Conservation (phyloP, 2,797 vertebrate genomes). For the Helicolenus hilgendorfi region DNA sequence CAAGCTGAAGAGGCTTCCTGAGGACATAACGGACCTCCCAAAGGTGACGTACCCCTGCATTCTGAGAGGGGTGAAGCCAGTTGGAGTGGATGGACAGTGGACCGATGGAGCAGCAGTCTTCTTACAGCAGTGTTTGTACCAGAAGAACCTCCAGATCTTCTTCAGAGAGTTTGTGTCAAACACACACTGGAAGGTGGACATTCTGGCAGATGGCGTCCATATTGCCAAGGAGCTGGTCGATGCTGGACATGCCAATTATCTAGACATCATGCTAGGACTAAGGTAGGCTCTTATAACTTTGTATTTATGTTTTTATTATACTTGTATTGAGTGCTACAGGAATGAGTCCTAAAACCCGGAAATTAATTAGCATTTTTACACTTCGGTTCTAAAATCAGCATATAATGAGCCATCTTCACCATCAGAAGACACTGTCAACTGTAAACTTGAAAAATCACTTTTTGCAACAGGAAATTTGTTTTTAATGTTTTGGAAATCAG, state of each 20-base stretch:
- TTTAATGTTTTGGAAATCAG: neutral
- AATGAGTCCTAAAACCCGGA: no score
- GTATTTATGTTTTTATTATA: no score
- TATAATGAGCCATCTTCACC: neutral
- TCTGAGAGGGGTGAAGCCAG: slow-evolving; percentile 88
- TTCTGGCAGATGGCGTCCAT: slow-evolving; percentile 79
- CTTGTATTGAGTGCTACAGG: no score
- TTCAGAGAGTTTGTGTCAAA: slow-evolving; percentile 85
- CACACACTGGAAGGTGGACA: slow-evolving; percentile 89
- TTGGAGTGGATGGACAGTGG: slow-evolving; percentile 83
- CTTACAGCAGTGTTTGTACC: slow-evolving; percentile 88
- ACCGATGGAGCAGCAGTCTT: slow-evolving; percentile 86
- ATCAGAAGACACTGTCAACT: neutral
- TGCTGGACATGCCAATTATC: slow-evolving; percentile 80
- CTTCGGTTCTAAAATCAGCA: neutral
- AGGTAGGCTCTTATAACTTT: slow-evolving; percentile 53
- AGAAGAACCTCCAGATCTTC: slow-evolving; percentile 87
- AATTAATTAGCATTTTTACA: no score
- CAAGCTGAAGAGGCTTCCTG: slow-evolving; percentile 89
- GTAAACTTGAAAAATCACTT: neutral
- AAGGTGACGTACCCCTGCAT: slow-evolving; percentile 89
- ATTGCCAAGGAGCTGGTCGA: slow-evolving; percentile 87
- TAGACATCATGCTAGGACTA: slow-evolving; percentile 76
- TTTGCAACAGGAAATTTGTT: neutral
- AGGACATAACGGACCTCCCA: slow-evolving; percentile 84